Evolutionary conservation across 2,797 vertebrate genomes (phyloP).

Genomic region (Synaphobranchus kaupii): DNA sequence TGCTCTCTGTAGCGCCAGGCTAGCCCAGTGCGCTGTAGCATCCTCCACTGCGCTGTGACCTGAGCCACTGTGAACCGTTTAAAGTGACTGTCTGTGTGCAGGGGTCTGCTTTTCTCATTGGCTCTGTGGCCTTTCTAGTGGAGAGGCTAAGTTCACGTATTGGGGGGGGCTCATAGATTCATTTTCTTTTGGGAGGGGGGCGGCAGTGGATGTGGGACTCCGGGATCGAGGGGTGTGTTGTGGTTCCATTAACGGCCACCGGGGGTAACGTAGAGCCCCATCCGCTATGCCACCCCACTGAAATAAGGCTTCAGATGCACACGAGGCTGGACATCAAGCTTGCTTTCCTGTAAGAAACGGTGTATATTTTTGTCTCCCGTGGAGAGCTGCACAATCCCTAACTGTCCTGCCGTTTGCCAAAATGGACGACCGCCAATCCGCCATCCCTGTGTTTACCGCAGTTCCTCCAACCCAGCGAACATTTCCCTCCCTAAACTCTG

Average conservation of each 20-base stretch:
- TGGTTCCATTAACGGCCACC: neutral
- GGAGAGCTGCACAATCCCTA: conserved; percentile 8
- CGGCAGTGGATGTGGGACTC: conserved; percentile 66
- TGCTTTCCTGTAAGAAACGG: neutral
- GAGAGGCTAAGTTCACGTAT: conserved; percentile 82
- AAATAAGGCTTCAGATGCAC: neutral
- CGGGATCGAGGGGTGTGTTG: neutral
- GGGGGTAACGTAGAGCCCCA: too few relatives aligned
- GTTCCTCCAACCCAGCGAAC: neutral
- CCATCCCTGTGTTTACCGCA: neutral
- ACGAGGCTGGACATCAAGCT: neutral
- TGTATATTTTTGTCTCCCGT: neutral
- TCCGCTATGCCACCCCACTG: neutral
- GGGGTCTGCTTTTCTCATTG: conserved; percentile 59
- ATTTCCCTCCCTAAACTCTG: neutral
- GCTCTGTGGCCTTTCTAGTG: conserved; percentile 67
- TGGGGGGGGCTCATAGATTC: conserved; percentile 72
- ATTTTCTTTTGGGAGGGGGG: conserved; percentile 79
- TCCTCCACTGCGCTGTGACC: neutral
- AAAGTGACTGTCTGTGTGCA: neutral
- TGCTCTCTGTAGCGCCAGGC: neutral
- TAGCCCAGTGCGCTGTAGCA: neutral
- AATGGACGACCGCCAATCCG: neutral
- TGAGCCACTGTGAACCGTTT: neutral
- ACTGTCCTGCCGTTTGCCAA: neutral